Conservation (phyloP, 2,113 vertebrate species). For the Propithecus coquereli region DNA sequence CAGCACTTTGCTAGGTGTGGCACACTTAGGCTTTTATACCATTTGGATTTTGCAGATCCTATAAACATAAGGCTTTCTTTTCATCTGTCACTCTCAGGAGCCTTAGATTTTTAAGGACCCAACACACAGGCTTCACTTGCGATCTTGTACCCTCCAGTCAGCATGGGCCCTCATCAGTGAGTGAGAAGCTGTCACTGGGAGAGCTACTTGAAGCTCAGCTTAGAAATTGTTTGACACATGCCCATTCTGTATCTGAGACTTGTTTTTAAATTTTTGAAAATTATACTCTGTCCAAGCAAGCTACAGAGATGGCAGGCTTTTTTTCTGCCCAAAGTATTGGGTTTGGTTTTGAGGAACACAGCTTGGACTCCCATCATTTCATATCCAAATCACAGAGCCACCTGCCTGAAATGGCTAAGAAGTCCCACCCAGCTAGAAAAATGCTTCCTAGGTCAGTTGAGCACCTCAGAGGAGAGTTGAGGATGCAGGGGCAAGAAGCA, state of each 20-base stretch:
- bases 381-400: background rate
- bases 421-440: background rate
- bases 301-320: background rate
- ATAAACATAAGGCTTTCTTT: background rate
- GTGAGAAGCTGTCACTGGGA: background rate
- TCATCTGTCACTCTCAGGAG: background rate
- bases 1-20: background rate
- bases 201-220: background rate
- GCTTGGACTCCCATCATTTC: background rate
- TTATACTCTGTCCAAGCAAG: background rate
- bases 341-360: background rate
- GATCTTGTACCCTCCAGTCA: background rate
- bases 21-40: background rate
- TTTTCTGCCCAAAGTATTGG: background rate
- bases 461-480: background rate
- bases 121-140: background rate
- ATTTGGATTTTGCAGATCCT: background rate
- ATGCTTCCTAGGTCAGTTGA: background rate
- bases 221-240: background rate
- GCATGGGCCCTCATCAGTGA: background rate
- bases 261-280: constrained; percentile 14
- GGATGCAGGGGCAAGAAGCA: background rate
- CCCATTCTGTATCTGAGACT: background rate
- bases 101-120: background rate
- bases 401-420: background rate